Conservation (phyloP, 2,797 vertebrate genomes). For the Siniperca undulata region DNA sequence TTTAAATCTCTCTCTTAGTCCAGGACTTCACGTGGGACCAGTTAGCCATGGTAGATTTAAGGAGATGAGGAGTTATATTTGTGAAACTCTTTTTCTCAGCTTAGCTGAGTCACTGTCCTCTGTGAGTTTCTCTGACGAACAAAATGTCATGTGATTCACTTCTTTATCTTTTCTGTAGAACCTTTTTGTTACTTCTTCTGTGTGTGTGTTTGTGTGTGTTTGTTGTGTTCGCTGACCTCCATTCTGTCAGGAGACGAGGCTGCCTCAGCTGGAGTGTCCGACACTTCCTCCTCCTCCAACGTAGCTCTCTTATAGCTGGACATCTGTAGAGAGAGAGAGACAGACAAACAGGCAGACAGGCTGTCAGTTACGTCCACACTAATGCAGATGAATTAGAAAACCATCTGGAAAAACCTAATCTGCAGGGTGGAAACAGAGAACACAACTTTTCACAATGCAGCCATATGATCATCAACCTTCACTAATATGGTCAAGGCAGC, state of each 20-base stretch:
- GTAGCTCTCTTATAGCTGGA: slow-evolving; percentile 94
- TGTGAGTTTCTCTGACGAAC: neutral
- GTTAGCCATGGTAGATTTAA: neutral
- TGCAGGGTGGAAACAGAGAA: neutral
- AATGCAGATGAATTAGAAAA: neutral
- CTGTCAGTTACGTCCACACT: neutral
- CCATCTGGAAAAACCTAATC: neutral
- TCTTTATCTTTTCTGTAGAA: neutral
- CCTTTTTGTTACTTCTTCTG: too few species aligned
- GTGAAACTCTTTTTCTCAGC: neutral
- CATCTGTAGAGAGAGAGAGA: slow-evolving; percentile 86
- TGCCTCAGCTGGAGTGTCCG: slow-evolving; percentile 85
- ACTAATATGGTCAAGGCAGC: neutral
- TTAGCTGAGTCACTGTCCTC: neutral
- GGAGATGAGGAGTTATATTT: neutral
- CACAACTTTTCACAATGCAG: neutral
- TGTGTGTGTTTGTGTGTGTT: neutral
- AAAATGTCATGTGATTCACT: neutral
- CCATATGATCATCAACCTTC: neutral
- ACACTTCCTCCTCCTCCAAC: slow-evolving; percentile 92
- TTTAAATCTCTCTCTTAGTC: neutral
- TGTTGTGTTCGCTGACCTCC: slow-evolving; percentile 86
- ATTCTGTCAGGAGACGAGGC: slow-evolving; percentile 89
- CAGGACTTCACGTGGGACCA: slow-evolving; percentile 20
- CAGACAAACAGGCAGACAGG: neutral